phyloP scores from a whole-genome alignment of 2,888 invertebrate species.

The Diploptera punctata region DNA sequence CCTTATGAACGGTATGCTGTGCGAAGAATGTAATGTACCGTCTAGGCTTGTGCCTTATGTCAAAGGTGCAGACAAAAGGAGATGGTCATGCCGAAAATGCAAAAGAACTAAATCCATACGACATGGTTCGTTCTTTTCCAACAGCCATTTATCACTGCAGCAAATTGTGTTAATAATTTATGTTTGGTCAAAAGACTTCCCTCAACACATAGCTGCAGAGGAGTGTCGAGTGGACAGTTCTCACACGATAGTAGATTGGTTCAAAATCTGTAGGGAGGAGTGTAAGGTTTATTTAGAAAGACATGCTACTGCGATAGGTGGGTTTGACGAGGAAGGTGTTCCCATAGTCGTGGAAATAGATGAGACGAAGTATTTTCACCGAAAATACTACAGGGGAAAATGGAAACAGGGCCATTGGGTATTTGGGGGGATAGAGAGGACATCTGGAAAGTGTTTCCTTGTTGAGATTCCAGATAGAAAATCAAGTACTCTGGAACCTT shows the following conservation, averaged over 20 bases:
- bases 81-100: neutral
- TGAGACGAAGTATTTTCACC: neutral
- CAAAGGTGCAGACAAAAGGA: neutral
- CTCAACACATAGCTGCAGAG: neutral
- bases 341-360: neutral
- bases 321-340: neutral
- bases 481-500: neutral
- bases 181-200: neutral
- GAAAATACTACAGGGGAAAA: neutral
- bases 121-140: neutral
- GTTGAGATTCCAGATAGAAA: neutral
- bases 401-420: neutral
- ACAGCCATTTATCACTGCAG: neutral
- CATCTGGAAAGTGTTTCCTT: neutral
- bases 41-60: neutral
- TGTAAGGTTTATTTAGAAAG: neutral
- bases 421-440: neutral
- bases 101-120: neutral
- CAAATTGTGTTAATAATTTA: neutral
- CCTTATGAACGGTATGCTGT: neutral
- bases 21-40: neutral
- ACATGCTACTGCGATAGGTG: neutral
- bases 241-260: neutral
- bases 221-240: neutral
- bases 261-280: neutral